These are phyloP conservation scores for Sesamia inferens DNA, from an alignment of 2,888 invertebrate species.

Conservation along the genomic window DNA sequence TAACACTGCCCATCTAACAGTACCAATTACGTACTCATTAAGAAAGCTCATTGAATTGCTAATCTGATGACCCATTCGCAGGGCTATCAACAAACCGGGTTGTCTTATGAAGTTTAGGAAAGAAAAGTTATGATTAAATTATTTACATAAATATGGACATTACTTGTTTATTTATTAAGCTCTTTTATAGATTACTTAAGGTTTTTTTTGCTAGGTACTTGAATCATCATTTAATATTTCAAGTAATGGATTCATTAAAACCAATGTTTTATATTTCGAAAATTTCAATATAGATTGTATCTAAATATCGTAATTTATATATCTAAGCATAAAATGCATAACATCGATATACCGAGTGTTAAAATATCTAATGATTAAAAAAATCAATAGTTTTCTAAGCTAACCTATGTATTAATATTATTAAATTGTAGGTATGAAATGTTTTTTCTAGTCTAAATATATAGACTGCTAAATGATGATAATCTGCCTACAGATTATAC, in stretches of 20 bases:
- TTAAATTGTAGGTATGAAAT: no score
- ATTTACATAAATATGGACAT: neutral
- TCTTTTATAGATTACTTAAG: neutral
- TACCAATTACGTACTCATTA: constrained; percentile 75
- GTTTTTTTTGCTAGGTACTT: neutral
- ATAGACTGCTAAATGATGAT: no score
- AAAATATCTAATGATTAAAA: no score
- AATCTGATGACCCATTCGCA: constrained; percentile 55
- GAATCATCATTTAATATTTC: neutral
- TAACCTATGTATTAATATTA: no score
- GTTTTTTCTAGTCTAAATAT: no score
- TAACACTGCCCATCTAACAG: constrained; percentile 59
- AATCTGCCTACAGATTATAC: no score
- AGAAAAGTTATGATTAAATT: constrained; percentile 24
- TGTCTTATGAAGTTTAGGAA: constrained; percentile 31
- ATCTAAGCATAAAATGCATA: no score
- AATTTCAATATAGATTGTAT: no score
- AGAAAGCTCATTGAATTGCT: constrained; percentile 76
- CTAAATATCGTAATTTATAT: no score
- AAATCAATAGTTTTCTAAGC: no score
- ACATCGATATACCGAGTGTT: no score
- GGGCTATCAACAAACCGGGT: constrained; percentile 38
- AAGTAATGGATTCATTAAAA: neutral
- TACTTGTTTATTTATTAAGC: neutral
- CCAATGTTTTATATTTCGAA: no score